Evolutionary conservation across 2,113 vertebrate species (phyloP).

Genomic region (Pantherophis guttatus): DNA sequence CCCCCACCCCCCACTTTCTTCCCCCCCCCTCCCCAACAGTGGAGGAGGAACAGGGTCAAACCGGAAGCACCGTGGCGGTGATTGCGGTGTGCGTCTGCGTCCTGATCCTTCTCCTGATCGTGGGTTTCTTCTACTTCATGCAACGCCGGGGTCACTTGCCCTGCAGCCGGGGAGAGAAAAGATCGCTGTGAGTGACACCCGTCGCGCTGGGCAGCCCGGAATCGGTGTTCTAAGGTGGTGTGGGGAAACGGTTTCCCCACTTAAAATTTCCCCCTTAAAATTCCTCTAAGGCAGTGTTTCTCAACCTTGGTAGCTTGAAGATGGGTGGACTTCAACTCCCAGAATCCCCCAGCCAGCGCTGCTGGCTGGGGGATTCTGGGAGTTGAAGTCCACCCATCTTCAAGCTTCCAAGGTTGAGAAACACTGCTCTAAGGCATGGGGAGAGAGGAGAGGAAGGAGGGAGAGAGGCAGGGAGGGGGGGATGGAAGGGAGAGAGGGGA

Average conservation of each 20-base stretch:
- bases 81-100: slow-evolving; percentile 87
- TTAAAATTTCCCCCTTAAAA: too few relatives aligned
- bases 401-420: too few relatives aligned
- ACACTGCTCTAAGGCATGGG: background rate
- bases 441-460: too few relatives aligned
- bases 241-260: too few relatives aligned
- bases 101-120: slow-evolving; percentile 82
- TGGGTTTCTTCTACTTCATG: slow-evolving; percentile 82
- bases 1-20: background rate
- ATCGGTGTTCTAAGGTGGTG: background rate
- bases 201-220: fast-evolving
- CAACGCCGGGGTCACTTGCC: slow-evolving; percentile 78
- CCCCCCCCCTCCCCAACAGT: slow-evolving; percentile 58
- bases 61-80: slow-evolving; percentile 78
- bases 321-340: too few relatives aligned
- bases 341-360: too few relatives aligned
- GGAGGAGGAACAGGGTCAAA: slow-evolving; percentile 68
- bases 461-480: too few relatives aligned
- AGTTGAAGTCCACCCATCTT: too few relatives aligned
- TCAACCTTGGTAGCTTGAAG: too few relatives aligned
- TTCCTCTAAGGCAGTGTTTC: too few relatives aligned
- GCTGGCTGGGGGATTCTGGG: too few relatives aligned
- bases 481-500: background rate
- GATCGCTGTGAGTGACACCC: slow-evolving; percentile 76
- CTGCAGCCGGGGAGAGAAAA: slow-evolving; percentile 77